phyloP scores from a whole-genome alignment of 1,140 invertebrate species.

The Drosophila rufa region DNA sequence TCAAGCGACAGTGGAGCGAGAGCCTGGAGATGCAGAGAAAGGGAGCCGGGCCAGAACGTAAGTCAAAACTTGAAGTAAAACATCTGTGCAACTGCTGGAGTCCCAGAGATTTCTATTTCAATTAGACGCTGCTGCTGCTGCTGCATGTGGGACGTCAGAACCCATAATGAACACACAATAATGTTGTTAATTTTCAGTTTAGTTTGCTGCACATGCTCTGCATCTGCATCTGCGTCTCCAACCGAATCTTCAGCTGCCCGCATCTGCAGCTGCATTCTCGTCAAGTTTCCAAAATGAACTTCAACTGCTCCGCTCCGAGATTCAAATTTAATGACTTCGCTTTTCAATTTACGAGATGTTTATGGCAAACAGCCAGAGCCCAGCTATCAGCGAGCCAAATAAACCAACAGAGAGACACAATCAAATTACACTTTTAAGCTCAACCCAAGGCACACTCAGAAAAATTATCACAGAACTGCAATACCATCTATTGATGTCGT shows the following conservation, averaged over 20 bases:
- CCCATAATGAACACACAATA: conserved; percentile 76
- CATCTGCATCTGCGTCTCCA: conserved; percentile 38
- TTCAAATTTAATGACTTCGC: conserved; percentile 65
- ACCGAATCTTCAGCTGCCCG: conserved; percentile 53
- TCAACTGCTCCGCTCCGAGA: conserved; percentile 39
- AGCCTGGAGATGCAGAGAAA: conserved; percentile 6
- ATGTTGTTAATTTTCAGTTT: conserved; percentile 69
- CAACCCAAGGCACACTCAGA: conserved; percentile 4
- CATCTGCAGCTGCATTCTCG: conserved; percentile 52
- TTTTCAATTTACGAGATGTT: conserved; percentile 71
- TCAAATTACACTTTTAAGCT: conserved; percentile 47
- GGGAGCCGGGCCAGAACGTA: conserved; percentile 43
- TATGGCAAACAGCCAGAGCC: conserved; percentile 48
- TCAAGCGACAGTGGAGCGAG: conserved; percentile 39
- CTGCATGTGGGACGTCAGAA: conserved; percentile 62
- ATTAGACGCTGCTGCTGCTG: conserved; percentile 49
- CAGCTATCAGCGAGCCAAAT: conserved; percentile 39
- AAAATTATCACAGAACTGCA: background rate
- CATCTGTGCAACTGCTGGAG: conserved; percentile 59
- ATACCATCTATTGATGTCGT: no score
- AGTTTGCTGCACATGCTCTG: conserved; percentile 51
- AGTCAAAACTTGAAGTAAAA: conserved; percentile 73
- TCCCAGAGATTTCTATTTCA: conserved; percentile 71
- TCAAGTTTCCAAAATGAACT: conserved; percentile 60
- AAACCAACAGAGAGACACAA: conserved; percentile 45